Evolutionary conservation across 1,140 invertebrate genomes (phyloP).

Genomic region (Mylabris phalerata): DNA sequence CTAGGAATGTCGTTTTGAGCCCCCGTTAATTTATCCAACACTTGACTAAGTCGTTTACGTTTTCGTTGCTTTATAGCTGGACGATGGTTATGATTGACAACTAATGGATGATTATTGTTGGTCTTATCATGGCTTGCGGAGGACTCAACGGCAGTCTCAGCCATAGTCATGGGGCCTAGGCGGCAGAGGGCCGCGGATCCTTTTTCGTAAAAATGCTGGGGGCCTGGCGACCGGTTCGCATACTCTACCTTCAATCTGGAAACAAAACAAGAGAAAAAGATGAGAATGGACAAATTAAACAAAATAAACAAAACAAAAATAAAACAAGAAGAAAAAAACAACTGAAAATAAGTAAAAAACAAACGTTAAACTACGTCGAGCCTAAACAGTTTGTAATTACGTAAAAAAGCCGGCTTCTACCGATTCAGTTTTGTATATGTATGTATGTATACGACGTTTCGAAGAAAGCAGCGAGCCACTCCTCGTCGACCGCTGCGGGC

Average conservation of each 20-base stretch:
- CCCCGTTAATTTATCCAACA: constrained; percentile 60
- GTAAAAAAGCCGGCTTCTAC: constrained; percentile 2
- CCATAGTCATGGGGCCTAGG: constrained; percentile 59
- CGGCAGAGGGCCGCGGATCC: constrained; percentile 53
- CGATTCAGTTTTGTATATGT: not conserved
- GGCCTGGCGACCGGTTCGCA: constrained; percentile 42
- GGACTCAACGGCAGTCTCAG: constrained; percentile 55
- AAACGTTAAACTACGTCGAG: too few relatives aligned
- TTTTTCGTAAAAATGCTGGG: constrained; percentile 34
- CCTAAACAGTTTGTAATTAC: not conserved
- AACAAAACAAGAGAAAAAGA: constrained; percentile 3
- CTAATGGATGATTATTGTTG: constrained; percentile 50
- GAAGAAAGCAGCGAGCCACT: constrained; percentile 9
- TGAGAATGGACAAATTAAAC: not conserved
- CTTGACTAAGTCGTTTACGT: constrained; percentile 66
- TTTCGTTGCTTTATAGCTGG: constrained; percentile 54
- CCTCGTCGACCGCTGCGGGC: constrained; percentile 7
- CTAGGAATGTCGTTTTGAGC: constrained; percentile 15
- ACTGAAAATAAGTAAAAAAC: too few relatives aligned
- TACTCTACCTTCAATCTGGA: constrained; percentile 27
- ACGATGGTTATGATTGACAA: constrained; percentile 56
- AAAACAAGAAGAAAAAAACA: not conserved
- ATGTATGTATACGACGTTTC: not conserved
- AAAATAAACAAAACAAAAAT: not conserved
- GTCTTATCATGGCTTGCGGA: constrained; percentile 47